Conservation (phyloP, 2,888 invertebrate species). For the Melangyna quadrimaculata region DNA sequence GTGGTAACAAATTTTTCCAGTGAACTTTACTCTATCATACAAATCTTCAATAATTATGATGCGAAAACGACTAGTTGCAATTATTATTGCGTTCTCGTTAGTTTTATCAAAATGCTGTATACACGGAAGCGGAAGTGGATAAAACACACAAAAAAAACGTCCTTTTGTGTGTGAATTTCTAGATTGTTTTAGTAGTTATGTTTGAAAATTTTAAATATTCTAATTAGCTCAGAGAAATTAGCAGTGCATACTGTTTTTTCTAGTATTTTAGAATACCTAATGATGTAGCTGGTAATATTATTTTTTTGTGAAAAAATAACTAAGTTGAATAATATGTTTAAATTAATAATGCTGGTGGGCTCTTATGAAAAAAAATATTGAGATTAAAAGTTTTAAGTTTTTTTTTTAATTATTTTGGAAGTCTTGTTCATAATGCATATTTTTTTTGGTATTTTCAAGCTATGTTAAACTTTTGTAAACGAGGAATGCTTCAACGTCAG, state of each 20-base stretch:
- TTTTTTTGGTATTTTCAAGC: too few species aligned
- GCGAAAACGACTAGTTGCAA: neutral
- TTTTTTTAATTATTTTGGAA: too few species aligned
- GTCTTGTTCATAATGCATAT: too few species aligned
- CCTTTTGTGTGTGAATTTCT: conserved; percentile 2
- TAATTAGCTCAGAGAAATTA: conserved; percentile 31
- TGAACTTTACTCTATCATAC: conserved; percentile 25
- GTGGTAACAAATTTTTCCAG: conserved; percentile 1
- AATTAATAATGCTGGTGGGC: too few species aligned
- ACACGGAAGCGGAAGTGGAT: neutral
- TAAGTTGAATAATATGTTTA: too few species aligned
- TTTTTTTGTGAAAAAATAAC: too few species aligned
- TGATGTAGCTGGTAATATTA: neutral
- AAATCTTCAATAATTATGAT: neutral
- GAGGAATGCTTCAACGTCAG: too few species aligned
- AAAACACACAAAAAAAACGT: neutral
- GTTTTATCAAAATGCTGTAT: neutral
- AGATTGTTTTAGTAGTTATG: neutral
- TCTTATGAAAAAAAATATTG: too few species aligned
- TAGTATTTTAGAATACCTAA: neutral
- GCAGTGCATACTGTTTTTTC: neutral
- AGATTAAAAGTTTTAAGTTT: too few species aligned
- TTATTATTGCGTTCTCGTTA: neutral
- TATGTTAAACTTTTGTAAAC: too few species aligned
- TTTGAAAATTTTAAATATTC: conserved; percentile 14